Conservation (phyloP, 2,113 vertebrate genomes). For the Aramus guarauna region DNA sequence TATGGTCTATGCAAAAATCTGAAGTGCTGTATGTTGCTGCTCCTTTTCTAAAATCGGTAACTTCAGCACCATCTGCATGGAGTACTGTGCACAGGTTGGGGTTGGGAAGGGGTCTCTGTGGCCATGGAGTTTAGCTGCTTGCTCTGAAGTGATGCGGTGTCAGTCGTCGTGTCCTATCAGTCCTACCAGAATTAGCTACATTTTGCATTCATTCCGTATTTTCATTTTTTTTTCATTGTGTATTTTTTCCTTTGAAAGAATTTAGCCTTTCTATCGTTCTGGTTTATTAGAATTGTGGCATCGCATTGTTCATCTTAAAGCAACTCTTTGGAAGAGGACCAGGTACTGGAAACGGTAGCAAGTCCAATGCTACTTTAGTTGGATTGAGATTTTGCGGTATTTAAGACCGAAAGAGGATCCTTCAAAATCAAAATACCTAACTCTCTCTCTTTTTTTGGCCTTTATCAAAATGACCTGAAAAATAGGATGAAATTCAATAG, state of each 20-base stretch:
- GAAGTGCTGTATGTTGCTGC: not conserved
- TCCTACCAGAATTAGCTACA: not conserved
- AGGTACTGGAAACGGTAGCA: not conserved
- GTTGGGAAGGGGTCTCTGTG: not conserved
- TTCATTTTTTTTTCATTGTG: not conserved
- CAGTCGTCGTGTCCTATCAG: rapidly evolving
- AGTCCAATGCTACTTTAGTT: not conserved
- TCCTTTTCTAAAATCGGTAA: not conserved
- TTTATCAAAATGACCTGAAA: constrained; percentile 8
- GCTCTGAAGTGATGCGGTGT: not conserved
- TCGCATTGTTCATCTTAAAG: not conserved
- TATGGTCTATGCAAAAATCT: not conserved
- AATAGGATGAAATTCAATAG: not conserved
- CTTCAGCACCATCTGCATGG: not conserved
- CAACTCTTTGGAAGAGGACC: not conserved
- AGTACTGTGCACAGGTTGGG: rapidly evolving
- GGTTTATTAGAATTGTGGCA: not conserved
- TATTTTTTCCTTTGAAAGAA: not conserved
- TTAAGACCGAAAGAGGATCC: not conserved
- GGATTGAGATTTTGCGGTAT: not conserved
- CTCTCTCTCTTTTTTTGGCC: not conserved
- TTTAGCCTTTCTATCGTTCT: not conserved
- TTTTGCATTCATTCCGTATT: not conserved
- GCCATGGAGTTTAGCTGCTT: not conserved
- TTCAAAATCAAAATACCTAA: not conserved